These are phyloP conservation scores for Grammomys dolichurus DNA, from an alignment of 2,113 vertebrate genomes.

Conservation along the genomic window DNA sequence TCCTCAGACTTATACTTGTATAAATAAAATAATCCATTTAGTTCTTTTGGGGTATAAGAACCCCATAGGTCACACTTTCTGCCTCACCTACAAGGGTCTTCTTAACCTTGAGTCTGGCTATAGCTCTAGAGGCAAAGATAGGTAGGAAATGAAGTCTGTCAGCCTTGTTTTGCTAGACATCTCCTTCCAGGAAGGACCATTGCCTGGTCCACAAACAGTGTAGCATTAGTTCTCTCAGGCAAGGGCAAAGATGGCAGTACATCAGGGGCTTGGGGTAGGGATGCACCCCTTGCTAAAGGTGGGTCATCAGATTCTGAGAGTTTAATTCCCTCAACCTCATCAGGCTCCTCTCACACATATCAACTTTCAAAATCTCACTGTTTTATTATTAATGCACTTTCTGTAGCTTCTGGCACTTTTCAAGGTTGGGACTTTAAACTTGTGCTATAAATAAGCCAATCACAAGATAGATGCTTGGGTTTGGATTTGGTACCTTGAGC, in stretches of 20 bases:
- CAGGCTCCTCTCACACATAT: background rate
- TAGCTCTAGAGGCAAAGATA: background rate
- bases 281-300: too few relatives aligned
- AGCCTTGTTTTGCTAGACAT: too few relatives aligned
- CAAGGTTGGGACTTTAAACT: background rate
- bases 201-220: background rate
- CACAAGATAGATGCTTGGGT: background rate
- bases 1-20: background rate
- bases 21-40: background rate
- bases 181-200: background rate
- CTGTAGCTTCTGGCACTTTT: background rate
- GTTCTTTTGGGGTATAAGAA: background rate
- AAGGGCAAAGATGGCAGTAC: background rate
- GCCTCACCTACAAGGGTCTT: background rate
- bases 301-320: background rate
- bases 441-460: background rate
- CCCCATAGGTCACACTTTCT: background rate
- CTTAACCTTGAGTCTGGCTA: background rate
- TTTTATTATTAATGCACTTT: background rate
- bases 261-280: fast-evolving
- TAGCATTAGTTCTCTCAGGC: background rate
- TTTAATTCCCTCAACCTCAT: background rate
- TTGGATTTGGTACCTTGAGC: background rate
- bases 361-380: background rate
- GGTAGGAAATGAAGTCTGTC: background rate